Evolutionary conservation across 2,797 vertebrate genomes (phyloP).

Genomic region (Manis javanica): DNA sequence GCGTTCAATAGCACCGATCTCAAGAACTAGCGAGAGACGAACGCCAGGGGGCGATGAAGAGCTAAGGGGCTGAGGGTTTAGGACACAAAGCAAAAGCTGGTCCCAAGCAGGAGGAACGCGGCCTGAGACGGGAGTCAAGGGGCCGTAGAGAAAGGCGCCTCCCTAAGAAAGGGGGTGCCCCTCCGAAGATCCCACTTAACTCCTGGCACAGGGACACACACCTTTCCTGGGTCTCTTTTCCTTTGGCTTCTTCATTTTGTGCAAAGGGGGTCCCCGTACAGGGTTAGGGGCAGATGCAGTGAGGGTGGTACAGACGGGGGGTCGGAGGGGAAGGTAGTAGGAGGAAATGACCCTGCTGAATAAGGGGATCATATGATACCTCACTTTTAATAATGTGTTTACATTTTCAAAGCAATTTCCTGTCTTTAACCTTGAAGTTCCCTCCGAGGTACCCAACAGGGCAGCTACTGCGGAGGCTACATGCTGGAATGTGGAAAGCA

Average conservation of each 20-base stretch:
- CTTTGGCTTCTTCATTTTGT: background rate
- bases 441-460: background rate
- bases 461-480: background rate
- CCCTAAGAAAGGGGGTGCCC: background rate
- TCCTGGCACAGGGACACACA: no score
- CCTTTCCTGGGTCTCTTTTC: background rate
- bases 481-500: background rate
- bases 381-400: constrained; percentile 35
- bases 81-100: background rate
- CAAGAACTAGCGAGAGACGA: background rate
- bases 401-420: constrained; percentile 54
- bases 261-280: background rate
- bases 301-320: background rate
- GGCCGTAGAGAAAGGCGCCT: background rate
- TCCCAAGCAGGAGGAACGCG: background rate
- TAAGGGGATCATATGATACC: background rate
- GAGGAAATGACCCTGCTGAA: background rate
- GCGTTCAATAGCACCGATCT: background rate
- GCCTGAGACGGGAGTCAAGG: no score
- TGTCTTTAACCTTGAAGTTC: constrained; percentile 46
- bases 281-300: no score
- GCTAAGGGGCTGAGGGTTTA: constrained; percentile 49
- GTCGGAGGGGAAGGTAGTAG: background rate
- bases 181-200: background rate
- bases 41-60: constrained; percentile 74